Evolutionary conservation across 2,797 vertebrate species (phyloP).

Genomic region (Halcyon leucocephala): DNA sequence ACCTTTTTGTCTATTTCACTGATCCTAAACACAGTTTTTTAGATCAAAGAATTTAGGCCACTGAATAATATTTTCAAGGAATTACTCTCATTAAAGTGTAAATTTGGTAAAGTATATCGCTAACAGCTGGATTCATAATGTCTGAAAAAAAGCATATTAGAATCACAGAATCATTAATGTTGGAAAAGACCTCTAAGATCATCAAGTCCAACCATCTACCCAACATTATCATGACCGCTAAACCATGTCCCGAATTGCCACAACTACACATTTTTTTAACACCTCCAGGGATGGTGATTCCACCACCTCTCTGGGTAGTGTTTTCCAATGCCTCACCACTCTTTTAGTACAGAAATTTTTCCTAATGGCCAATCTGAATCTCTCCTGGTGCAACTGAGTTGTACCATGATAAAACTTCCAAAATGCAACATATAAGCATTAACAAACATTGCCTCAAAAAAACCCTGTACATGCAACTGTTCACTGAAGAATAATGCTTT

Average conservation of each 20-base stretch:
- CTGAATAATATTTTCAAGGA: background rate
- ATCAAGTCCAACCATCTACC: too few species aligned
- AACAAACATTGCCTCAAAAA: background rate
- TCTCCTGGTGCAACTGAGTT: background rate
- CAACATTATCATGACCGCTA: too few species aligned
- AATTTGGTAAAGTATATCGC: background rate
- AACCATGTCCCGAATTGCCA: too few species aligned
- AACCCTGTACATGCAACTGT: background rate
- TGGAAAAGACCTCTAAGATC: too few species aligned
- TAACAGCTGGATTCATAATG: background rate
- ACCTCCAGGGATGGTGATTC: too few species aligned
- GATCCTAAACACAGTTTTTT: background rate
- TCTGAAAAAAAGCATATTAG: background rate
- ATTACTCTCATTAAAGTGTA: background rate
- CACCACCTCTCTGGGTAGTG: too few species aligned
- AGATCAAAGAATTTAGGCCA: background rate
- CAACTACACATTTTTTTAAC: too few species aligned
- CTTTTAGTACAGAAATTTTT: too few species aligned
- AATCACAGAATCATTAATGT: background rate
- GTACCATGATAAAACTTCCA: background rate
- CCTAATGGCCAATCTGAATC: too few species aligned
- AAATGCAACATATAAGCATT: background rate
- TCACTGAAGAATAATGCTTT: background rate
- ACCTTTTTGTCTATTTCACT: background rate
- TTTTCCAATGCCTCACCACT: too few species aligned